Evolutionary conservation across 2,113 vertebrate genomes (phyloP).

Genomic region (Pygoscelis adeliae): DNA sequence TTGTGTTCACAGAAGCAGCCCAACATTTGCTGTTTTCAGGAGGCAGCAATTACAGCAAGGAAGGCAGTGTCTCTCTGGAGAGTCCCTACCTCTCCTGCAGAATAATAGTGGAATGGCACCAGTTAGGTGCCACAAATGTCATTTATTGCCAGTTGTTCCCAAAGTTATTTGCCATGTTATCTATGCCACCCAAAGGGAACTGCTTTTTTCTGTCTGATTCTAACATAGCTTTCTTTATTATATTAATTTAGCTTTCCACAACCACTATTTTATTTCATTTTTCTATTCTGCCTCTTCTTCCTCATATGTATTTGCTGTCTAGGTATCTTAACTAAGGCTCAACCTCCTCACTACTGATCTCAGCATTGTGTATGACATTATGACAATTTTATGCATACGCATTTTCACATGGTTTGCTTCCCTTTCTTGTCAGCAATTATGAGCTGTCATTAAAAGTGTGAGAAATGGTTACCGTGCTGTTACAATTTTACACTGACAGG

Average conservation of each 20-base stretch:
- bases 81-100: background rate
- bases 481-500: background rate
- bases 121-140: background rate
- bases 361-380: background rate
- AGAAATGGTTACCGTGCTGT: background rate
- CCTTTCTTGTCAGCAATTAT: slow-evolving; percentile 26
- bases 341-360: background rate
- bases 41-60: background rate
- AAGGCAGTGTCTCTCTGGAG: background rate
- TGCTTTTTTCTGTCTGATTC: background rate
- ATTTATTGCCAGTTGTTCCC: background rate
- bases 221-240: background rate
- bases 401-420: slow-evolving; percentile 4
- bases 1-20: background rate
- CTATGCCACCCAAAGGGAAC: background rate
- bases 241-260: background rate
- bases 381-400: slow-evolving; percentile 2
- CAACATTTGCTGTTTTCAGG: background rate
- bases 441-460: background rate
- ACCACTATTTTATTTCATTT: background rate
- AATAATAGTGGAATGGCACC: background rate
- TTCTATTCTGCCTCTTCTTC: background rate
- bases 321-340: background rate
- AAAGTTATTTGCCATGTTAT: background rate
- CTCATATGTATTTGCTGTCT: background rate